Evolutionary conservation across 2,888 invertebrate species (phyloP), one percentile per base, ranked within the genome.

Genomic region (Tinea semifulvella): DNA sequence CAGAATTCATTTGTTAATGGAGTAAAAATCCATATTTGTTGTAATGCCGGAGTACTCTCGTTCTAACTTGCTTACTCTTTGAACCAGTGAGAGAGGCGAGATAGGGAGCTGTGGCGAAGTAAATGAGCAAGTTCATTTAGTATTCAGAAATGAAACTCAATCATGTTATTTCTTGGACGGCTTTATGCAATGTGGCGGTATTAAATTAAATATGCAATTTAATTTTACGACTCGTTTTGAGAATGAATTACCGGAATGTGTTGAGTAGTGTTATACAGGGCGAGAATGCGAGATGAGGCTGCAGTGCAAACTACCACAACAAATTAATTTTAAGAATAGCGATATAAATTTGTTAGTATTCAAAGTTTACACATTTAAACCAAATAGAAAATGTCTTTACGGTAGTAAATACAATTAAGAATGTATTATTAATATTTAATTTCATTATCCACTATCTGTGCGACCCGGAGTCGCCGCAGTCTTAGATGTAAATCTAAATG

Each of bases 81-180:
- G n/a, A 46, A 47, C 36, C 51, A 60, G 42, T 22, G 57, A 48
- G 55, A 57, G 51, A 26, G 46, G 46, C 49, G 48, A n/a, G n/a
- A n/a, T n/a, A n/a, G 13, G 11, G 49, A 10, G 17, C 42, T 25
- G 20, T 47, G 39, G 45, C 45, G 47, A 46, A 44, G 46, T 51
- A 63, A 63, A 68, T 64, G 63, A 72, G 61, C 53, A 52, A 60
- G 65, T 69, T 73, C 68, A 72, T 73, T 72, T 72, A 57, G 57
- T 65, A 71, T 73, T 70, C 72, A 61, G 62, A 65, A 69, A 73
- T 70, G 67, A 66, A 72, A 70, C 64, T 68, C 66, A 63, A 73
- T 73, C 67, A 71, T 66, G 67, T 65, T 65, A 59, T 62, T 63
- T 56, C 56, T 52, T 36, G 64, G 60, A 60, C 45, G 50, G 57